phyloP scores from a whole-genome alignment of 2,888 invertebrate genomes.

The Prenolepis imparis region DNA sequence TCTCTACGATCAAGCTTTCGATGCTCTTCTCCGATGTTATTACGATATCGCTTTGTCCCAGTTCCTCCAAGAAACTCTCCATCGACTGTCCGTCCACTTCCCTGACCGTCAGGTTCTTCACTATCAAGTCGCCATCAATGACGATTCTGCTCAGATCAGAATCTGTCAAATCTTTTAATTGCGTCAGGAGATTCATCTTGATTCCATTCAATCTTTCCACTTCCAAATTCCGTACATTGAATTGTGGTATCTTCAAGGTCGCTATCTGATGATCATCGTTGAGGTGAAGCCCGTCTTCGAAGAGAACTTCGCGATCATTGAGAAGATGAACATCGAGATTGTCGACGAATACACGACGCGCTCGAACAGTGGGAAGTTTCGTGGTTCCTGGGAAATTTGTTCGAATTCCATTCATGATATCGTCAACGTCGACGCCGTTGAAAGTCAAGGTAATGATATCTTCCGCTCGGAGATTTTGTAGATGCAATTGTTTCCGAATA shows the following conservation, averaged over 20 bases:
- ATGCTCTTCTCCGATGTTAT: conserved; percentile 60
- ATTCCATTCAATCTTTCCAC: conserved; percentile 62
- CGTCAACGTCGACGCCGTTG: conserved; percentile 75
- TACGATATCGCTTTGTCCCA: conserved; percentile 59
- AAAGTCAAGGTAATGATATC: conserved; percentile 72
- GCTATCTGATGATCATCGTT: conserved; percentile 58
- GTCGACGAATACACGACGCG: conserved; percentile 65
- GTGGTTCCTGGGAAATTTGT: conserved; percentile 49
- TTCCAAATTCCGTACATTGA: conserved; percentile 61
- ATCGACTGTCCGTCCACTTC: conserved; percentile 69
- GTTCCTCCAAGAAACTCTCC: conserved; percentile 67
- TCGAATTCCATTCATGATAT: conserved; percentile 65
- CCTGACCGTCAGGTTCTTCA: conserved; percentile 66
- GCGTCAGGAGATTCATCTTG: conserved; percentile 51
- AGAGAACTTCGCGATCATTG: conserved; percentile 54
- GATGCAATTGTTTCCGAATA: conserved; percentile 62
- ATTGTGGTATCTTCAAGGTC: conserved; percentile 12
- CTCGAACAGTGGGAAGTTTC: conserved; percentile 64
- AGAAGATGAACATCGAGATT: conserved; percentile 67
- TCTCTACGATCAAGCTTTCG: conserved; percentile 71
- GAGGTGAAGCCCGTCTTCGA: conserved; percentile 50
- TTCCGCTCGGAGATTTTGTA: conserved; percentile 67
- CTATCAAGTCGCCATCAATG: conserved; percentile 75
- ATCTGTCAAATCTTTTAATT: conserved; percentile 19
- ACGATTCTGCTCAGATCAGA: conserved; percentile 60